phyloP scores from a whole-genome alignment of 2,797 vertebrate genomes.

The Arvicola amphibius region DNA sequence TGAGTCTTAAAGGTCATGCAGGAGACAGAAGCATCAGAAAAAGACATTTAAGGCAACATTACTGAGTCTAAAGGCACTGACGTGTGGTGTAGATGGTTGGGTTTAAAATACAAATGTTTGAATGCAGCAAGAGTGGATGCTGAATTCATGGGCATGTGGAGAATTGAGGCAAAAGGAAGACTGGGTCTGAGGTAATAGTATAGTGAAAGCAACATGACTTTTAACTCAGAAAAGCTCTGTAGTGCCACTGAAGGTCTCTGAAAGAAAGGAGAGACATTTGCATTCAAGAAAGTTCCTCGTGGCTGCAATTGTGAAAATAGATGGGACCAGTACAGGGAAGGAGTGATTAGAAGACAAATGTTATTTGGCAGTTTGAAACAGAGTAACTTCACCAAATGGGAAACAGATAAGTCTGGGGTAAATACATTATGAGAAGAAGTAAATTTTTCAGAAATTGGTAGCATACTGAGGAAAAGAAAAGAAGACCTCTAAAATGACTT shows the following conservation, averaged over 20 bases:
- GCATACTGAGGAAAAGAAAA: background rate
- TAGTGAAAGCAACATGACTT: background rate
- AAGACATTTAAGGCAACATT: background rate
- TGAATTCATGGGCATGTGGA: background rate
- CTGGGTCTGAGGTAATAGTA: background rate
- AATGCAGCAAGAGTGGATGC: background rate
- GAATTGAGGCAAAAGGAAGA: background rate
- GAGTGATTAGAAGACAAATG: background rate
- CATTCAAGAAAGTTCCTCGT: background rate
- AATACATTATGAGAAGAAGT: background rate
- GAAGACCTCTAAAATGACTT: background rate
- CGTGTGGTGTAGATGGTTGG: background rate
- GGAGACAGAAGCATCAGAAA: background rate
- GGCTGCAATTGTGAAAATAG: background rate
- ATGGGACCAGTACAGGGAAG: background rate
- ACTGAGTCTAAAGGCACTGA: background rate
- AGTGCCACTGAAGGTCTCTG: background rate
- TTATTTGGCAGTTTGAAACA: background rate
- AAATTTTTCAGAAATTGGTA: conserved; percentile 2
- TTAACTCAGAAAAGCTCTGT: background rate
- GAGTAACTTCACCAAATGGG: background rate
- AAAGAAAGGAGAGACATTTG: conserved; percentile 26
- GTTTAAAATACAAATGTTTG: background rate
- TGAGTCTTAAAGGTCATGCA: conserved; percentile 49
- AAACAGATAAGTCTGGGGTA: background rate